These are phyloP conservation scores for Proteles cristata DNA, from an alignment of 2,113 vertebrate species.

Conservation along the genomic window DNA sequence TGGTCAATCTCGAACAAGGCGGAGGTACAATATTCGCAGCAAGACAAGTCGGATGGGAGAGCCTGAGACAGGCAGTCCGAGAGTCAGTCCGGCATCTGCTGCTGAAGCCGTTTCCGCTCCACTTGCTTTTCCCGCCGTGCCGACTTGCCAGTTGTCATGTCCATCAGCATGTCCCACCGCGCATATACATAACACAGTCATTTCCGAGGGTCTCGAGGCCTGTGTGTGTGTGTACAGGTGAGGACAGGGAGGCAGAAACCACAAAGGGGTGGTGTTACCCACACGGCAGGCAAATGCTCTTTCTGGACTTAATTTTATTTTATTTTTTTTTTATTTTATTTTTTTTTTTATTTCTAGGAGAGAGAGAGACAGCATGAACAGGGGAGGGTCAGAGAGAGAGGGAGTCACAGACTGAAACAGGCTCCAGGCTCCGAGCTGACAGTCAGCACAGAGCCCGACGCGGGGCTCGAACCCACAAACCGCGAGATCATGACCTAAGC, in stretches of 20 bases:
- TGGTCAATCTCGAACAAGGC: constrained; percentile 75
- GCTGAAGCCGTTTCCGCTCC: constrained; percentile 1
- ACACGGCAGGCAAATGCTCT: not conserved
- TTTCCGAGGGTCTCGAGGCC: not conserved
- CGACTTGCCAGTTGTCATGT: not conserved
- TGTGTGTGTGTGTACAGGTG: too few species aligned
- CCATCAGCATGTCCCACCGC: not conserved
- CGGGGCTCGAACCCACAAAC: too few species aligned
- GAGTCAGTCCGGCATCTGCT: not conserved
- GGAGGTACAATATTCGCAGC: constrained; percentile 53
- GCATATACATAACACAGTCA: not conserved
- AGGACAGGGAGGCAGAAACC: not conserved
- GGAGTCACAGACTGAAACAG: too few species aligned
- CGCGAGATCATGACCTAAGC: too few species aligned
- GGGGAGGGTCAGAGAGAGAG: too few species aligned
- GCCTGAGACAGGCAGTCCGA: constrained; percentile 30
- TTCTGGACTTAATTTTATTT: not conserved
- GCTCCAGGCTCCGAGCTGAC: too few species aligned
- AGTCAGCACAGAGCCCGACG: too few species aligned
- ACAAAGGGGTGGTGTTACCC: not conserved
- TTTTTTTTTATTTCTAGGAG: too few species aligned
- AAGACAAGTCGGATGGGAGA: constrained; percentile 34
- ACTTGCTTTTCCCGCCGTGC: not conserved
- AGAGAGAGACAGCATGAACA: too few species aligned
- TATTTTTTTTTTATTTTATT: too few species aligned